Evolutionary conservation across 2,113 vertebrate species (phyloP), one percentile per base, ranked within the genome.

Genomic region (Alethe castanea): DNA sequence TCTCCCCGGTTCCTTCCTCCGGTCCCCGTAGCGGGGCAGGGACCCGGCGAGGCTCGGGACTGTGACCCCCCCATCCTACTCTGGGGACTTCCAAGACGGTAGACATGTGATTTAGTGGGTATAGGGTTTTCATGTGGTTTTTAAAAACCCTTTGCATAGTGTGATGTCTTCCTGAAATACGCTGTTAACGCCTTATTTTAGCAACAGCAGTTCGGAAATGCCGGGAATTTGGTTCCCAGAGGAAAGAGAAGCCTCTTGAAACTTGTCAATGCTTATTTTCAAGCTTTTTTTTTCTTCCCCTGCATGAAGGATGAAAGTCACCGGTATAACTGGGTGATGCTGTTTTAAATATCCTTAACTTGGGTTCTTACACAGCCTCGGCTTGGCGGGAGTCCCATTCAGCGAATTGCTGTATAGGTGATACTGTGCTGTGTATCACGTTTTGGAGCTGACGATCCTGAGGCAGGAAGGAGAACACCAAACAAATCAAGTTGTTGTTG

Each of bases 341-440:
- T 76, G 2, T 72, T 67, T 64, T 28, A 65, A 33, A 2, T 9
- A 2, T 31, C 12, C 36, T 19, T n/a, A 8, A 5, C 8, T 20
- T 19, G 56, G 11, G 19, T 33, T 71, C 36, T 14, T 17, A 0
- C 0, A 1, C 4, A 19, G 44, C 19, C 7, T 36, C 0, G 4
- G 33, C n/a, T 8, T 1, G 25, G 47, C 11, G 33, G n/a, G 52
- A 67, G 50, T 53, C 69, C 33, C 0, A 0, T 19, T 25, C 28
- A 13, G 33, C 9, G 11, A 17, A 6, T 8, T 29, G 67, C 52
- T 29, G 45, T 36, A 5, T n/a, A 4, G 35, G 67, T 10, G 45
- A 45, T 47, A 23, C 23, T 12, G 28, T 22, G 2, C 50, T 6
- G 5, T 19, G 8, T 14, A 2, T 48, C 16, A 3, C 6, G 1